Percentiles rank a stretch among this genome's conserved stretches.
Evolutionary conservation across 2,113 vertebrate genomes (phyloP).

Genomic region (Entosphenus tridentatus): DNA sequence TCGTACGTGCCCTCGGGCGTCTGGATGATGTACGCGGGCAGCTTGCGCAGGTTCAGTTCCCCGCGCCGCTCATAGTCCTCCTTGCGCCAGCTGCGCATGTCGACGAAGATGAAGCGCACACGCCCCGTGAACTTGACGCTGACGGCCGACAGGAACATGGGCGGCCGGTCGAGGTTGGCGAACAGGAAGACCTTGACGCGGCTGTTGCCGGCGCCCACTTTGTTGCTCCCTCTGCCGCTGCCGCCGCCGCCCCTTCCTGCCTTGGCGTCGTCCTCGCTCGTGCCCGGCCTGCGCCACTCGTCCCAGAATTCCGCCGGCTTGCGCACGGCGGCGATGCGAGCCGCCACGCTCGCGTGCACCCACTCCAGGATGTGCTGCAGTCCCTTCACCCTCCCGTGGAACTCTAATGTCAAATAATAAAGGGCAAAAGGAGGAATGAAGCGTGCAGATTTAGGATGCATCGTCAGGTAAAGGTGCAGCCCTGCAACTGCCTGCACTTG

Average conservation of each 20-base stretch:
- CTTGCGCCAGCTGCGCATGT: constrained; percentile 60
- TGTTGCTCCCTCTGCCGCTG: too few species aligned
- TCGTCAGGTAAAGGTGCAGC: too few species aligned
- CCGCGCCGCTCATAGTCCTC: constrained; percentile 33
- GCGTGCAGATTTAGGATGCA: too few species aligned
- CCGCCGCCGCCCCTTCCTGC: too few species aligned
- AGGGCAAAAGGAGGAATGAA: too few species aligned
- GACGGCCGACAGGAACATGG: constrained; percentile 73
- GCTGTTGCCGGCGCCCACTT: constrained; percentile 21
- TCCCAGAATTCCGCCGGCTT: constrained; percentile 37
- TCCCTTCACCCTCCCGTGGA: constrained; percentile 41
- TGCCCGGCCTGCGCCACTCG: constrained; percentile 47
- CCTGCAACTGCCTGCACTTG: too few species aligned
- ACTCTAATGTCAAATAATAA: constrained; percentile 21
- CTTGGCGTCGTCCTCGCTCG: too few species aligned
- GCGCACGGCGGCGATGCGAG: constrained; percentile 65
- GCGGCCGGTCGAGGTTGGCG: constrained; percentile 59
- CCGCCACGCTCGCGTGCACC: constrained; percentile 75
- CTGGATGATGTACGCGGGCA: constrained; percentile 67
- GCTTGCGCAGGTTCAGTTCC: constrained; percentile 38
- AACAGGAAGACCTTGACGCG: constrained; percentile 79
- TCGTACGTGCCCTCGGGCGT: constrained; percentile 83
- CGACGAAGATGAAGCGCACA: constrained; percentile 91
- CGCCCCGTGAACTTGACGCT: constrained; percentile 93
- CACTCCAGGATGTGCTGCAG: constrained; percentile 81